Conservation (phyloP, 2,797 vertebrate species). For the Aplochiton taeniatus region DNA sequence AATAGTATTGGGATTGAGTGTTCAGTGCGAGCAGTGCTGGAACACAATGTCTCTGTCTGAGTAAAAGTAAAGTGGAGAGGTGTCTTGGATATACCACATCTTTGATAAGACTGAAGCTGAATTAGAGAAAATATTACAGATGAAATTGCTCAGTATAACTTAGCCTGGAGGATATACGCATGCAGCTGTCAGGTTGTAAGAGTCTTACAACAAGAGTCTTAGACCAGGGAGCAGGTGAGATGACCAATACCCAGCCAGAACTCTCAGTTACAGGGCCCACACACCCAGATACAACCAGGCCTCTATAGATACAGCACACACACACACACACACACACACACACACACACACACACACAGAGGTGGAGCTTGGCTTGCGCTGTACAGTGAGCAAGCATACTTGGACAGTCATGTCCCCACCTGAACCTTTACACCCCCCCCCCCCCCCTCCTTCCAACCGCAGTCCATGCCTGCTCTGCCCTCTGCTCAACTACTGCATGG, state of each 20-base stretch:
- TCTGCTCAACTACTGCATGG: neutral
- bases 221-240: conserved; percentile 40
- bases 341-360: conserved; percentile 18
- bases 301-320: conserved; percentile 23
- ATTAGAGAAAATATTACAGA: too few relatives aligned
- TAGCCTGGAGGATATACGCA: conserved; percentile 6
- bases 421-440: conserved; percentile 5
- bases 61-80: too few relatives aligned
- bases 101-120: too few relatives aligned
- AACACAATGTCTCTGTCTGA: too few relatives aligned
- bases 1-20: too few relatives aligned
- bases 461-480: neutral
- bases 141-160: too few relatives aligned
- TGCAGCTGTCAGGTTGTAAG: conserved; percentile 27
- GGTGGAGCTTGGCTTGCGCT: neutral
- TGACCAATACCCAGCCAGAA: conserved; percentile 29
- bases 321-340: conserved; percentile 8
- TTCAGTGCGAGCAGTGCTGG: too few relatives aligned
- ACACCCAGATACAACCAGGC: conserved; percentile 32
- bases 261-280: conserved; percentile 25
- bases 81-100: too few relatives aligned
- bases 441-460: neutral
- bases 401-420: conserved; percentile 1
- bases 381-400: neutral
- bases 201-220: conserved; percentile 3